A percentile compares a stretch with the other conserved stretches of the same genome.
These are phyloP conservation scores for Athetis lepigone DNA, from an alignment of 2,888 invertebrate genomes.

Conservation along the genomic window DNA sequence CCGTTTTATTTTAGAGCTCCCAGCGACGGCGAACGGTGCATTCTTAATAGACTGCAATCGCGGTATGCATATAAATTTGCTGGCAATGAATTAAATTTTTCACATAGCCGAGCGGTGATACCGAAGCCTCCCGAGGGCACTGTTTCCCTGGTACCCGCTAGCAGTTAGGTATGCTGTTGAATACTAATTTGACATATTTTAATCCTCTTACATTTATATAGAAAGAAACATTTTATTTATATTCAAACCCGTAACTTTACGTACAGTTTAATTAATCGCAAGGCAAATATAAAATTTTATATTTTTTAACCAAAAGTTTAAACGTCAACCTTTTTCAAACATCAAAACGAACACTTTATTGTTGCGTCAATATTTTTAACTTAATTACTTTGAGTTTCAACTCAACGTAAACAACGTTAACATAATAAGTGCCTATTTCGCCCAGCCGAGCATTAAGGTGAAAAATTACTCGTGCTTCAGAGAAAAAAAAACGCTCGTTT, in stretches of 20 bases:
- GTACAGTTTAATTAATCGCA: constrained; percentile 21
- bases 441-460: constrained; percentile 71
- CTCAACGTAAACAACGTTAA: constrained; percentile 61
- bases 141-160: constrained; percentile 54
- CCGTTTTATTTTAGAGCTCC: constrained; percentile 76
- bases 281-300: constrained; percentile 19
- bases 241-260: constrained; percentile 12
- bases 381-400: constrained; percentile 59
- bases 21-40: constrained; percentile 76
- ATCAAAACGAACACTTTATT: constrained; percentile 41
- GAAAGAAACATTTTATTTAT: constrained; percentile 23
- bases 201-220: constrained; percentile 30
- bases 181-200: constrained; percentile 62
- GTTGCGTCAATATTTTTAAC: constrained; percentile 57
- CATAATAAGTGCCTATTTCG: constrained; percentile 69
- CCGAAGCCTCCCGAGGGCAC: constrained; percentile 64
- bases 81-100: constrained; percentile 84
- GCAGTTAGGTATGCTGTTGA: constrained; percentile 54
- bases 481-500: constrained; percentile 68
- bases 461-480: constrained; percentile 74
- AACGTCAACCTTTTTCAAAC: constrained; percentile 24
- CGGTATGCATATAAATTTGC: constrained; percentile 85
- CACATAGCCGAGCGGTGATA: constrained; percentile 76
- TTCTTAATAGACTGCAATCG: constrained; percentile 83
- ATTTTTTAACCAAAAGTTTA: constrained; percentile 22